Conservation (phyloP, 1,140 invertebrate species). For the Danaus melanippus region DNA sequence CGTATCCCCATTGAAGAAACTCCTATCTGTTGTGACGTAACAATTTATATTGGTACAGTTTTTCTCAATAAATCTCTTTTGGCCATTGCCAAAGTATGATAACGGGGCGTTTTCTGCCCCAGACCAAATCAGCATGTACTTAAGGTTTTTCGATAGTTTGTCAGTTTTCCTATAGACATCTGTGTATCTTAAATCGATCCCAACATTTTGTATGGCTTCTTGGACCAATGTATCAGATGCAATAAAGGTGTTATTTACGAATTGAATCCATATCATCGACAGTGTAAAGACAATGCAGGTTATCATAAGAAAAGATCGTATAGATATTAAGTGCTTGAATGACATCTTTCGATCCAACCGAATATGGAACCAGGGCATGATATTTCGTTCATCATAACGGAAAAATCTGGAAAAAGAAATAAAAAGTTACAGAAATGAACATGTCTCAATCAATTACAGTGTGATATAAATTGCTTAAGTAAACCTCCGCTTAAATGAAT, state of each 20-base stretch:
- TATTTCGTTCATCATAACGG: no score
- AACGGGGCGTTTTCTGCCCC: conserved; percentile 36
- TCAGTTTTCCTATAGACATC: conserved; percentile 39
- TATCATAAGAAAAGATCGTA: conserved; percentile 29
- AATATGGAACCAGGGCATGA: no score
- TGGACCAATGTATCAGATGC: conserved; percentile 26
- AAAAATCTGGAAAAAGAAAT: no score
- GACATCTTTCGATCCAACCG: background rate
- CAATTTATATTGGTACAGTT: conserved; percentile 53
- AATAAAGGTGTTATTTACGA: conserved; percentile 17
- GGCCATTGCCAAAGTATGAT: conserved; percentile 34
- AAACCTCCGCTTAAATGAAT: no score
- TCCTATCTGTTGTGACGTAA: conserved; percentile 43
- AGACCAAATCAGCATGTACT: conserved; percentile 51
- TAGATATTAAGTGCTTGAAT: conserved; percentile 27
- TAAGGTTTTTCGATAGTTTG: conserved; percentile 34
- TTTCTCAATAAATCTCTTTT: conserved; percentile 41
- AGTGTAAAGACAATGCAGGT: conserved; percentile 34
- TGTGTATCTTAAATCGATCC: conserved; percentile 36
- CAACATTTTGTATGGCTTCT: conserved; percentile 45
- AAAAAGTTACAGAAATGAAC: no score
- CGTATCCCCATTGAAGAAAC: conserved; percentile 40
- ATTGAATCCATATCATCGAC: conserved; percentile 36
- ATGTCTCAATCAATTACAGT: no score
- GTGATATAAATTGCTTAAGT: no score